phyloP scores from a whole-genome alignment of 2,888 invertebrate genomes.

The Agrotis exclamationis region DNA sequence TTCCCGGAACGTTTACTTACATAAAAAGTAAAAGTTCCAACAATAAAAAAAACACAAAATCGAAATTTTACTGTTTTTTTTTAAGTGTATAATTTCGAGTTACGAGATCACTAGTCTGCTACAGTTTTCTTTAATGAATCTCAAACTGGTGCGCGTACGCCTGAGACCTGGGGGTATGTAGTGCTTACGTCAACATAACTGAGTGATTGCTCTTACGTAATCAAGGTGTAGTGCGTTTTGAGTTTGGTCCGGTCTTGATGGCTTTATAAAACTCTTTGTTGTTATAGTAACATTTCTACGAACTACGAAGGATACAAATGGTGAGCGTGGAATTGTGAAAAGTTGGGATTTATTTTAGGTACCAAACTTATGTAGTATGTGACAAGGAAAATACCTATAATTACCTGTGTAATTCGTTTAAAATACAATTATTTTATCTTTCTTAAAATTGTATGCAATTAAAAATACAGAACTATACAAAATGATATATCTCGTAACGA shows the following conservation, averaged over 20 bases:
- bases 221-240: slow-evolving; percentile 60
- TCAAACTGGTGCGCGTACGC: slow-evolving; percentile 31
- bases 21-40: slow-evolving; percentile 46
- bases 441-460: background rate
- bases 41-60: background rate
- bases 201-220: slow-evolving; percentile 65
- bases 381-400: slow-evolving; percentile 1
- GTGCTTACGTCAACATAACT: slow-evolving; percentile 56
- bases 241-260: slow-evolving; percentile 23
- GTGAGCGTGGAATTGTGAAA: slow-evolving; percentile 1
- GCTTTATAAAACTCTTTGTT: slow-evolving; percentile 45
- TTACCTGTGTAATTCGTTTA: background rate
- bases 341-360: background rate
- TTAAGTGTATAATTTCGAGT: slow-evolving; percentile 5
- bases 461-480: background rate
- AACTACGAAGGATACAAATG: slow-evolving; percentile 36
- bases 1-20: slow-evolving; percentile 15
- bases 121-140: slow-evolving; percentile 53
- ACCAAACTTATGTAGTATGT: background rate
- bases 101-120: slow-evolving; percentile 42
- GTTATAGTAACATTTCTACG: slow-evolving; percentile 34
- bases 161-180: slow-evolving; percentile 43
- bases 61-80: background rate
- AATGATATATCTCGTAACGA: background rate
- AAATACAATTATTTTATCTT: background rate